phyloP scores from a whole-genome alignment of 64 coral and sea anemone species.

The Pachyseris speciosa region DNA sequence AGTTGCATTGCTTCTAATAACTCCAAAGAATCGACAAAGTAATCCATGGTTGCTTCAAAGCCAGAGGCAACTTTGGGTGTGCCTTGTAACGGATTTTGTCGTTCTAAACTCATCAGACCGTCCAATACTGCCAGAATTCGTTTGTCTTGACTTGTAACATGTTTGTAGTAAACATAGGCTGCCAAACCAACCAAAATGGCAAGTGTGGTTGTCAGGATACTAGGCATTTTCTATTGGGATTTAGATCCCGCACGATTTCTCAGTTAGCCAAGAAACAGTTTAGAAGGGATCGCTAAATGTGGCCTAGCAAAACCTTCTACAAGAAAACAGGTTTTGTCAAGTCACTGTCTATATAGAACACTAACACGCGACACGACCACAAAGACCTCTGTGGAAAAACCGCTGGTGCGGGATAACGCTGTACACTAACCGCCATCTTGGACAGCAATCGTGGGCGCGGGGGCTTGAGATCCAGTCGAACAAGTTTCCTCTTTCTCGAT shows the following conservation, averaged over 20 bases:
- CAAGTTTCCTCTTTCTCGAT: background rate
- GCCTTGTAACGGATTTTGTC: constrained; percentile 12
- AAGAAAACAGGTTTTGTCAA: too few species aligned
- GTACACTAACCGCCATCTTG: background rate
- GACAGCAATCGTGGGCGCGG: background rate
- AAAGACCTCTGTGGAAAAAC: too few species aligned
- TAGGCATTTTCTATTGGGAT: background rate
- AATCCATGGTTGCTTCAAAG: constrained; percentile 84
- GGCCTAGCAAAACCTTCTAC: too few species aligned
- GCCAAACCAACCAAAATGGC: background rate
- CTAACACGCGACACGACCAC: too few species aligned
- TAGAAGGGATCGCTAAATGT: too few species aligned
- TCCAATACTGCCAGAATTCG: constrained; percentile 15
- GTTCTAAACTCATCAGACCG: background rate
- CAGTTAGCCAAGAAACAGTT: background rate
- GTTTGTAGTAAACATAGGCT: constrained; percentile 24
- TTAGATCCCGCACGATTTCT: background rate
- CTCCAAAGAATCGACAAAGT: constrained; percentile 59
- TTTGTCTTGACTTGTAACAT: background rate
- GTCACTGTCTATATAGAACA: too few species aligned
- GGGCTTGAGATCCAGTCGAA: background rate
- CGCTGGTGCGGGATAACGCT: too few species aligned
- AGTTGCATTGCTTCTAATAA: constrained; percentile 67
- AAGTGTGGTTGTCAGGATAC: background rate
- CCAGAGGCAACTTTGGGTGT: constrained; percentile 30